A percentile compares a stretch with the other conserved stretches of the same genome.
Conservation (phyloP, 2,888 invertebrate species). For the Eurytoma adleriae region DNA sequence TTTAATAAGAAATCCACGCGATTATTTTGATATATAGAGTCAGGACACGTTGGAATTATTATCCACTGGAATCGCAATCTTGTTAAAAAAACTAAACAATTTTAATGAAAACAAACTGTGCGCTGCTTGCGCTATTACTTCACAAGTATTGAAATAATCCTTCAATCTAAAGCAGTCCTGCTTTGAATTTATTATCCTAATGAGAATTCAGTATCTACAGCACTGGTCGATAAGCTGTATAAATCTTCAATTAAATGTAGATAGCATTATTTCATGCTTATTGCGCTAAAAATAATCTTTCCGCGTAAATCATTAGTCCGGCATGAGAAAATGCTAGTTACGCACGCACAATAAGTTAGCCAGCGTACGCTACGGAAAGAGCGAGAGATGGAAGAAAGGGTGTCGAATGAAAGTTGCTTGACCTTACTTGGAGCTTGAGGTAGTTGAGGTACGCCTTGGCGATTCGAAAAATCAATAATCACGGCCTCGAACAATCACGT, state of each 20-base stretch:
- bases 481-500: conserved; percentile 23
- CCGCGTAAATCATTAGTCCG: conserved; percentile 1
- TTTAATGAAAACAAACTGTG: too few species aligned
- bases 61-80: too few species aligned
- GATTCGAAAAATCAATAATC: conserved; percentile 29
- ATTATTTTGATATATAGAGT: too few species aligned
- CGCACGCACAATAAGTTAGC: conserved; percentile 17
- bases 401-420: conserved; percentile 10
- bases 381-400: too few species aligned
- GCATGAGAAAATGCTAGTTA: conserved; percentile 5
- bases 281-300: not conserved
- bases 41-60: too few species aligned
- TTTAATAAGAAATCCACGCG: too few species aligned
- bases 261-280: conserved; percentile 1
- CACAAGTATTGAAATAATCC: not conserved
- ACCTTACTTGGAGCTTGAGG: not conserved
- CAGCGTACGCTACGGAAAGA: not conserved
- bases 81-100: too few species aligned
- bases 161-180: not conserved
- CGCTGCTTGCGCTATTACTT: too few species aligned
- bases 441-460: not conserved
- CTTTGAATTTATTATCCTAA: not conserved
- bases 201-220: not conserved
- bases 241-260: not conserved
- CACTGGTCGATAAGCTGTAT: not conserved